A percentile compares a stretch with the other conserved stretches of the same genome.
These are phyloP conservation scores for Drosophila mayri DNA, from an alignment of 1,140 invertebrate species.

Conservation along the genomic window DNA sequence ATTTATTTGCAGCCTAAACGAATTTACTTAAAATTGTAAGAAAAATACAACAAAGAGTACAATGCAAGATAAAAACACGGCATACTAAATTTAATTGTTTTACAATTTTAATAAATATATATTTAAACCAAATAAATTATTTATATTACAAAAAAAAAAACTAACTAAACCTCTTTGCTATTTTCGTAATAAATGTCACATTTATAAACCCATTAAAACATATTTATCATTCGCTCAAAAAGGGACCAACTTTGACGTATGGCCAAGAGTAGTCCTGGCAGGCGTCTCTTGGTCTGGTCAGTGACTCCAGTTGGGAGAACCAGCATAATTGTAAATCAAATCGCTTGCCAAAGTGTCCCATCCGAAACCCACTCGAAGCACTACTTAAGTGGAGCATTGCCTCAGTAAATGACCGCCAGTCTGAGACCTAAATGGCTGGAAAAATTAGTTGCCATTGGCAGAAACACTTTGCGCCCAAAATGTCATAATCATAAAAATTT, in stretches of 20 bases:
- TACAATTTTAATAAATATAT: neutral
- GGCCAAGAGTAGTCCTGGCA: constrained; percentile 10
- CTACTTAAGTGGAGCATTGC: constrained; percentile 34
- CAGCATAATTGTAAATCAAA: constrained; percentile 65
- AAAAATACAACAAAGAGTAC: too few relatives aligned
- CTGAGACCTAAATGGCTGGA: constrained; percentile 2
- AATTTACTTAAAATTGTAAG: too few relatives aligned
- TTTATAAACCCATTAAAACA: neutral
- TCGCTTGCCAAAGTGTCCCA: constrained; percentile 13
- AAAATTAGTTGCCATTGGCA: constrained; percentile 53
- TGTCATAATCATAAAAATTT: constrained; percentile 70
- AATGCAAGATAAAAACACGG: too few relatives aligned
- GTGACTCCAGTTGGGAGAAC: neutral
- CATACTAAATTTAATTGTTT: neutral
- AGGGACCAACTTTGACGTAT: neutral
- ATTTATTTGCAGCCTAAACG: too few relatives aligned
- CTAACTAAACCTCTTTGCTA: neutral
- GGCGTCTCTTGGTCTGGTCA: constrained; percentile 48
- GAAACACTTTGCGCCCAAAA: constrained; percentile 51
- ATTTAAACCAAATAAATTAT: neutral
- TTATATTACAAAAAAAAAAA: neutral
- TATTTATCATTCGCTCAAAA: neutral
- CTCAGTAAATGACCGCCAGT: constrained; percentile 22
- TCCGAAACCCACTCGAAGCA: constrained; percentile 2
- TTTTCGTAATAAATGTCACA: neutral